phyloP scores from a whole-genome alignment of 2,797 vertebrate species.

The Eremophila alpestris region DNA sequence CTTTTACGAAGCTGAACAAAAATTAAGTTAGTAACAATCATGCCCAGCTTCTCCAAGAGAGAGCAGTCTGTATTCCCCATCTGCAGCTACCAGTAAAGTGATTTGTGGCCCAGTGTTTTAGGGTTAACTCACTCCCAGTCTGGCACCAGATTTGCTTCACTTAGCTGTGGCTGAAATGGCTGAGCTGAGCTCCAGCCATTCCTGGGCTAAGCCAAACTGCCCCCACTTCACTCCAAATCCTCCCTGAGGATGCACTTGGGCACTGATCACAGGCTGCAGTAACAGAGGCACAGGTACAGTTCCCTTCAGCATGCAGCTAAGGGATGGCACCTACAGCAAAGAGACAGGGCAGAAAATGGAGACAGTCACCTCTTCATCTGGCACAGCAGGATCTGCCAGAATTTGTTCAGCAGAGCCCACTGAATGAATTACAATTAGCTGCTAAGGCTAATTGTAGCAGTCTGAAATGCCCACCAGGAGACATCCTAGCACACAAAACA shows the following conservation, averaged over 20 bases:
- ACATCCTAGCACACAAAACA: not conserved
- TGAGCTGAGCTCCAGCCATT: not conserved
- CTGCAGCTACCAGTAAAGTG: not conserved
- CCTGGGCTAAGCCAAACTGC: not conserved
- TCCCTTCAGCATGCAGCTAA: not conserved
- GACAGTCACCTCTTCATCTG: not conserved
- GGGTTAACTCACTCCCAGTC: not conserved
- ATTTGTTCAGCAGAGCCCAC: not conserved
- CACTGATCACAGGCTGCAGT: not conserved
- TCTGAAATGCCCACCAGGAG: not conserved
- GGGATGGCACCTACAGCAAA: not conserved
- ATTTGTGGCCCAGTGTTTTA: not conserved
- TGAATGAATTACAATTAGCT: not conserved
- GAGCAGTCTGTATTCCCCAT: too few species aligned
- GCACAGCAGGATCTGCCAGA: not conserved
- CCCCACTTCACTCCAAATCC: not conserved
- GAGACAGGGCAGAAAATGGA: not conserved
- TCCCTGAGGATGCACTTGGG: not conserved
- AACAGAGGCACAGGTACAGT: not conserved
- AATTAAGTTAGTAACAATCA: not conserved
- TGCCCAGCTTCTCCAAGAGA: not conserved
- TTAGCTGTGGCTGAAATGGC: not conserved
- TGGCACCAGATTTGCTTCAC: not conserved
- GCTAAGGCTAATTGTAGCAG: not conserved
- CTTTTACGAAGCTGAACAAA: not conserved